Conservation (phyloP, 2,797 vertebrate species). For the Amniataba percoides region DNA sequence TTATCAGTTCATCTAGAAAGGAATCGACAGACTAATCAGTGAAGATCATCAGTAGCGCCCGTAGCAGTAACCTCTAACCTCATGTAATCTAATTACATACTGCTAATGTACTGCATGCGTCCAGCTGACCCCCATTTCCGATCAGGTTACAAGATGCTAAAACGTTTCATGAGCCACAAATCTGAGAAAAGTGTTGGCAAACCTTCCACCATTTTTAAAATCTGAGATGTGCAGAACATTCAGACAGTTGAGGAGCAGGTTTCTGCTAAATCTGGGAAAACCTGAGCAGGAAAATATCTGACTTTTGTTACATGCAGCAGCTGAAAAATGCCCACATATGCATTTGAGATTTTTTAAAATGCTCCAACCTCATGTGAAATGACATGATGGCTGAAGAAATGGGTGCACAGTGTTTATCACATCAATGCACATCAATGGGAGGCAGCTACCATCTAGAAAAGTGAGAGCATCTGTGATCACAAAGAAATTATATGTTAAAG, state of each 20-base stretch:
- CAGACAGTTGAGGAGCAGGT: neutral
- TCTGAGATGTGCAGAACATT: neutral
- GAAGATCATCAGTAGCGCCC: neutral
- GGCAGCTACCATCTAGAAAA: neutral
- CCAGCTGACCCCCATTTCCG: too few relatives aligned
- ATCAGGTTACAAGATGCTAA: neutral
- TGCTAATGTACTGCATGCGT: neutral
- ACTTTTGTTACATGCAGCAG: neutral
- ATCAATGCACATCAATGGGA: neutral
- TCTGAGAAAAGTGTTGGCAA: neutral
- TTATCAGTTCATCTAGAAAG: neutral
- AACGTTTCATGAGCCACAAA: neutral
- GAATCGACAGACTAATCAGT: neutral
- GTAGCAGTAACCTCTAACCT: neutral
- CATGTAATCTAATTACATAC: neutral
- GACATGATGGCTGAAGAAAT: neutral
- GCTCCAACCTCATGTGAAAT: neutral
- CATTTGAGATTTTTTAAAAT: neutral
- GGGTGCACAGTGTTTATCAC: neutral
- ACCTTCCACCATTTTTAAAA: too few relatives aligned
- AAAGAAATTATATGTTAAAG: too few relatives aligned
- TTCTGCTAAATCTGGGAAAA: conserved; percentile 6
- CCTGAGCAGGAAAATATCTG: neutral
- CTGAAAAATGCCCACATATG: neutral
- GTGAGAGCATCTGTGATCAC: neutral